Evolutionary conservation across 2,113 vertebrate species (phyloP).

Genomic region (Brienomyrus brachyistius): DNA sequence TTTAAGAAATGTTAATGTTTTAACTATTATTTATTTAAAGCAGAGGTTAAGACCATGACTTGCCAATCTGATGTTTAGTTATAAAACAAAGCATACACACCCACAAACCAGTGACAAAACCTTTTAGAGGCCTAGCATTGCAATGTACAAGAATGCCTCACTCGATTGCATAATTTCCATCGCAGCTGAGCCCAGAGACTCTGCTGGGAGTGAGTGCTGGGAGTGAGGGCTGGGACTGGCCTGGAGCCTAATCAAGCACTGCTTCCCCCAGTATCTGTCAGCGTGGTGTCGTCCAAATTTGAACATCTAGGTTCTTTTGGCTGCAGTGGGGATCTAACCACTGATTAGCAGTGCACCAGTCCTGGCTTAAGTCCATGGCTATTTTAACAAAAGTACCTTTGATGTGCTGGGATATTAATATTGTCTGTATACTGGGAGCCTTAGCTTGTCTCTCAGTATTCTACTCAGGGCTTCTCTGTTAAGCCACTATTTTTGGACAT

Average conservation of each 20-base stretch:
- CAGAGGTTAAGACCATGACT: not conserved
- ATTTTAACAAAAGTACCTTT: not conserved
- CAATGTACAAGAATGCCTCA: not conserved
- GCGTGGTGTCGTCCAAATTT: not conserved
- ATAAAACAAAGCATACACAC: not conserved
- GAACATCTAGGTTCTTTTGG: not conserved
- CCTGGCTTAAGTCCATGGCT: not conserved
- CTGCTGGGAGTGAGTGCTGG: not conserved
- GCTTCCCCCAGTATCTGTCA: not conserved
- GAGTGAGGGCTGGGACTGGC: not conserved
- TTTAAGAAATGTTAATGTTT: too few species aligned
- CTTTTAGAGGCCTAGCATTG: not conserved
- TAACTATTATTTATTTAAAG: not conserved
- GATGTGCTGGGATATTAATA: not conserved
- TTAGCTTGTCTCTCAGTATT: not conserved
- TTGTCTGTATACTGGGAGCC: not conserved
- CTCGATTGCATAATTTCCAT: not conserved
- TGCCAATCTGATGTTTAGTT: not conserved
- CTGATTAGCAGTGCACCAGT: not conserved
- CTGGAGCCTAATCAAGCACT: not conserved
- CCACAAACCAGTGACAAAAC: not conserved
- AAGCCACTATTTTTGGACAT: not conserved
- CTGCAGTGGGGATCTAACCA: not conserved
- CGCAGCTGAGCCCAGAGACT: not conserved
- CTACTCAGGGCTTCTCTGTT: not conserved